A percentile compares a stretch with the other conserved stretches of the same genome.
Conservation (phyloP, 2,888 invertebrate genomes). For the Oscheius onirici region DNA sequence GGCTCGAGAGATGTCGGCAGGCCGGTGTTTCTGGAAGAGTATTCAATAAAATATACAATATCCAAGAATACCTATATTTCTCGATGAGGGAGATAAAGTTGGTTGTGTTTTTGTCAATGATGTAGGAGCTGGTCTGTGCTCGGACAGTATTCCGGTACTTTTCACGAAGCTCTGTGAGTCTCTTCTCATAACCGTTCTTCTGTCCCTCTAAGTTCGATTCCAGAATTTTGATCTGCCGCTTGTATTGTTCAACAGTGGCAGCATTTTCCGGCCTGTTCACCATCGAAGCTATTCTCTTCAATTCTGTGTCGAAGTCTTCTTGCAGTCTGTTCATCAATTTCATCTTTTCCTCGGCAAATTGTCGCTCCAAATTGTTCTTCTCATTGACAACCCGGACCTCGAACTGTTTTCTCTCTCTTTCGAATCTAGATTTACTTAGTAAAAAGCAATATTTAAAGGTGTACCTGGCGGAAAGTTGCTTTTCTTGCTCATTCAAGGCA, state of each 20-base stretch:
- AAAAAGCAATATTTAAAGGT: neutral
- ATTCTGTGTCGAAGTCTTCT: constrained; percentile 45
- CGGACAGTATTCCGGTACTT: constrained; percentile 37
- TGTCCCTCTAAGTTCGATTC: constrained; percentile 51
- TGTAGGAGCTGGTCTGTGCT: constrained; percentile 18
- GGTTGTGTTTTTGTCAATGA: constrained; percentile 36
- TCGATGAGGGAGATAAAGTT: constrained; percentile 49
- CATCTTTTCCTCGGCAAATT: constrained; percentile 57
- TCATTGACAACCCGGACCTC: constrained; percentile 35
- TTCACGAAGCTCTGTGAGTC: constrained; percentile 37
- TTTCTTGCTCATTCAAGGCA: constrained; percentile 42
- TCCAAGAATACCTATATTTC: constrained; percentile 44
- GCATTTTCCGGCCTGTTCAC: constrained; percentile 30
- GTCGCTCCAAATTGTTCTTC: constrained; percentile 42
- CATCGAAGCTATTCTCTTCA: constrained; percentile 35
- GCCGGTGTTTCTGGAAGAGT: constrained; percentile 9
- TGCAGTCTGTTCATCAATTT: constrained; percentile 53
- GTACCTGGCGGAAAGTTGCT: constrained; percentile 27
- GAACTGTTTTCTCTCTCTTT: constrained; percentile 31
- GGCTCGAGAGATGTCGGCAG: constrained; percentile 22
- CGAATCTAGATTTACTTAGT: constrained; percentile 27
- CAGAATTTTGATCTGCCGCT: constrained; percentile 51
- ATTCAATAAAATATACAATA: neutral
- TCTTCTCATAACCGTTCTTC: constrained; percentile 55
- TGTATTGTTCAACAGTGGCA: constrained; percentile 39